Percentiles rank a stretch among this genome's conserved stretches.
Conservation (phyloP, 2,797 vertebrate genomes). For the Enteromius trimaculatus region DNA sequence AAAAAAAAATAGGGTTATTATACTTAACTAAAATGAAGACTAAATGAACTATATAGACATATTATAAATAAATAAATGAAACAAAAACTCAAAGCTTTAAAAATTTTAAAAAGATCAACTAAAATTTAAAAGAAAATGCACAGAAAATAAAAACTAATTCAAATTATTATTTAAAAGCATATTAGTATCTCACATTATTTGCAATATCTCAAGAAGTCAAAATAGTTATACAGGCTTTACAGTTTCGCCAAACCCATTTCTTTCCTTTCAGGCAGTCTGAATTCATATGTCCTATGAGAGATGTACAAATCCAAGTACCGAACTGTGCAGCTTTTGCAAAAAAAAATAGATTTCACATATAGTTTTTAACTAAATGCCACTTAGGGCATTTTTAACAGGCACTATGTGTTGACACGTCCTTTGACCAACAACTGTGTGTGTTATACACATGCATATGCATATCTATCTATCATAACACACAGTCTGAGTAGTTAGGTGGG, state of each 20-base stretch:
- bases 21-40: background rate
- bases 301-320: too few species aligned
- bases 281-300: too few species aligned
- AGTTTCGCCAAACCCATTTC: too few species aligned
- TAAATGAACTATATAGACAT: background rate
- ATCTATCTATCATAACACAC: background rate
- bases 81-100: background rate
- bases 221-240: too few species aligned
- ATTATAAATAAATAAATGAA: background rate
- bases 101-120: background rate
- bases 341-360: too few species aligned
- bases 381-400: too few species aligned
- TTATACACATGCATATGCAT: too few species aligned
- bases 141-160: background rate
- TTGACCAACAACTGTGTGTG: too few species aligned
- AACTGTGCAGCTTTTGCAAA: too few species aligned
- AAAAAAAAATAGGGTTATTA: background rate
- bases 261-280: too few species aligned
- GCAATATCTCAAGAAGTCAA: background rate
- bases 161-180: background rate
- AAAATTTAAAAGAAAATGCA: background rate
- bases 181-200: background rate
- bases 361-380: too few species aligned
- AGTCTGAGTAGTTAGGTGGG: background rate
- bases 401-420: too few species aligned